Percentiles rank a stretch among this genome's conserved stretches.
Conservation (phyloP, 2,113 vertebrate genomes). For the Rutilus rutilus region DNA sequence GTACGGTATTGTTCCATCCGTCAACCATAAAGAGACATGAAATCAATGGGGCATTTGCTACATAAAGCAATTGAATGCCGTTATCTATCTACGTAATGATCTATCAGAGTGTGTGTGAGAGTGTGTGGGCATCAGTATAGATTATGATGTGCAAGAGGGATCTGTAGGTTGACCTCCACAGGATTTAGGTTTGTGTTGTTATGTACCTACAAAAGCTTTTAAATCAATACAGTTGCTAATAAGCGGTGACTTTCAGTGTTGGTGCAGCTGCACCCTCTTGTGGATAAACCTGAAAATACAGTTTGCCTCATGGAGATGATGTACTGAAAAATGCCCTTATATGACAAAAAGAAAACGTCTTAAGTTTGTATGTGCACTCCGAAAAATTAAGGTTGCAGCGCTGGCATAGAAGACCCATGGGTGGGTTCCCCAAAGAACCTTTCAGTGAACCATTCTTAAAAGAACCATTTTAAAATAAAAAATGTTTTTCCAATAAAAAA, state of each 20-base stretch:
- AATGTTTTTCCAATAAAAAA: neutral
- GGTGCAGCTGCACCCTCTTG: conserved; percentile 57
- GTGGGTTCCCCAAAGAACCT: neutral
- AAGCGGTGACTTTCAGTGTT: neutral
- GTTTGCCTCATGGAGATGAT: neutral
- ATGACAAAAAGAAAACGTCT: neutral
- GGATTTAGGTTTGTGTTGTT: conserved; percentile 40
- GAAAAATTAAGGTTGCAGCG: neutral
- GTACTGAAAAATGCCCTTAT: too few relatives aligned
- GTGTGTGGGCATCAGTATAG: conserved; percentile 26
- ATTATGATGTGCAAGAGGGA: conserved; percentile 27
- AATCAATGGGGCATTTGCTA: conserved; percentile 54
- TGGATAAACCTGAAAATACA: conserved; percentile 38
- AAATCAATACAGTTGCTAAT: conserved; percentile 40
- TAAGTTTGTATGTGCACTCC: neutral
- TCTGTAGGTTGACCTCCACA: conserved; percentile 30
- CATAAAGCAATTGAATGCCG: conserved; percentile 42
- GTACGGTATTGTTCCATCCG: conserved; percentile 21
- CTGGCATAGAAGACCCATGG: too few relatives aligned
- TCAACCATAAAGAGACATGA: conserved; percentile 46
- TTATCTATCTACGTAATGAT: conserved; percentile 16
- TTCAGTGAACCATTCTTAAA: neutral
- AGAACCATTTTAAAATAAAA: neutral
- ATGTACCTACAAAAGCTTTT: conserved; percentile 13
- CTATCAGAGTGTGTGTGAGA: neutral